Evolutionary conservation across 2,113 vertebrate genomes (phyloP).

Genomic region (Ageneiosus marmoratus): DNA sequence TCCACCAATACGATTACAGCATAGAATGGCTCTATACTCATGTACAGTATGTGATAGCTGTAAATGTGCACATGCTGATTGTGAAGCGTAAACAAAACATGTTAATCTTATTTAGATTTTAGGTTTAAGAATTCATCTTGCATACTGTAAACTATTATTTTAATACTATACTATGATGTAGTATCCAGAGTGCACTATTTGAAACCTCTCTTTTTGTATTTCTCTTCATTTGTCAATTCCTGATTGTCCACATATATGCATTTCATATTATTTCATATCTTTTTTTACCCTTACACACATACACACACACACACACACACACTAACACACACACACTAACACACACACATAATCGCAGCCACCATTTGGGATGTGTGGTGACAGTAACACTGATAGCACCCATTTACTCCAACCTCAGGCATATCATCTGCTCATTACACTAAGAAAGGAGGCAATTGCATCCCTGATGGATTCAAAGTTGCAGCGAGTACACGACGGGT

Average conservation of each 20-base stretch:
- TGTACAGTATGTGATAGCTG: neutral
- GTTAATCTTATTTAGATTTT: neutral
- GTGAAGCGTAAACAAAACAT: neutral
- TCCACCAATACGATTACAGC: neutral
- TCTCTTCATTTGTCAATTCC: no score
- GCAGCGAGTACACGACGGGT: neutral
- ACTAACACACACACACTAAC: neutral
- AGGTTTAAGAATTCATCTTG: neutral
- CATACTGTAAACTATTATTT: neutral
- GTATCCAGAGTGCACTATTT: neutral
- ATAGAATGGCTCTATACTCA: neutral
- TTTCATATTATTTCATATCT: neutral
- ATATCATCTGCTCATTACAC: constrained; percentile 35
- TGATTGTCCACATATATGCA: neutral
- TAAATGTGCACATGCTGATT: neutral
- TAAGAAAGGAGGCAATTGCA: constrained; percentile 9
- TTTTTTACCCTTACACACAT: neutral
- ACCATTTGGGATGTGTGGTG: neutral
- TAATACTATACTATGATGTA: neutral
- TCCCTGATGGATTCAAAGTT: constrained; percentile 4
- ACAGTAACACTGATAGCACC: constrained; percentile 15
- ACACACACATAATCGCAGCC: neutral
- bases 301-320: neutral
- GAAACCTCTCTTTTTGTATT: neutral
- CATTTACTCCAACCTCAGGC: constrained; percentile 33